These are phyloP conservation scores for Clostera curtula DNA, from an alignment of 2,888 invertebrate species.

Conservation along the genomic window DNA sequence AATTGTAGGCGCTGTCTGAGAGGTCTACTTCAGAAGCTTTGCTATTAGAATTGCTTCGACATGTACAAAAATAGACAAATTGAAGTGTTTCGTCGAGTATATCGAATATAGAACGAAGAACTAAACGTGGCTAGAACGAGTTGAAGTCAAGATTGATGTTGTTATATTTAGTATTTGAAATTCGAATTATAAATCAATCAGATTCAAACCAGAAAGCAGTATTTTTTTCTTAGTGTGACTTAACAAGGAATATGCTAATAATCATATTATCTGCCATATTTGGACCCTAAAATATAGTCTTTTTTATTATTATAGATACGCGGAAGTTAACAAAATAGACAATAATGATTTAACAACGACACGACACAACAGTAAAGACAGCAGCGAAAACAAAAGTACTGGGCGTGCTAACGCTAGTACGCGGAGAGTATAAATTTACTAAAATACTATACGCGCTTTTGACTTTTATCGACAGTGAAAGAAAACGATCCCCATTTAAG, in stretches of 20 bases:
- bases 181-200: too few relatives aligned
- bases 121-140: constrained; percentile 12
- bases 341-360: constrained; percentile 28
- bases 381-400: constrained; percentile 23
- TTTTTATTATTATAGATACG: constrained; percentile 21
- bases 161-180: too few relatives aligned
- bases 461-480: constrained; percentile 42
- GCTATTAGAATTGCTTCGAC: constrained; percentile 62
- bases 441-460: constrained; percentile 32
- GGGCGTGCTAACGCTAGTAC: constrained; percentile 25
- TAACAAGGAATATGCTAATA: too few relatives aligned
- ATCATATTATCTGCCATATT: constrained; percentile 18
- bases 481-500: constrained; percentile 62
- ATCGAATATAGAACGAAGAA: constrained; percentile 40
- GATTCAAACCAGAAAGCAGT: too few relatives aligned
- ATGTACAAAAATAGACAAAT: constrained; percentile 63
- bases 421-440: constrained; percentile 26
- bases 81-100: constrained; percentile 55
- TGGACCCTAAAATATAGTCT: constrained; percentile 26
- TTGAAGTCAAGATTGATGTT: too few relatives aligned
- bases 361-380: constrained; percentile 27
- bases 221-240: too few relatives aligned
- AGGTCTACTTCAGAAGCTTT: constrained; percentile 61
- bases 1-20: constrained; percentile 55
- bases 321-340: constrained; percentile 29